phyloP scores from a whole-genome alignment of 2,113 vertebrate genomes.

The Microcebus tavaratra region DNA sequence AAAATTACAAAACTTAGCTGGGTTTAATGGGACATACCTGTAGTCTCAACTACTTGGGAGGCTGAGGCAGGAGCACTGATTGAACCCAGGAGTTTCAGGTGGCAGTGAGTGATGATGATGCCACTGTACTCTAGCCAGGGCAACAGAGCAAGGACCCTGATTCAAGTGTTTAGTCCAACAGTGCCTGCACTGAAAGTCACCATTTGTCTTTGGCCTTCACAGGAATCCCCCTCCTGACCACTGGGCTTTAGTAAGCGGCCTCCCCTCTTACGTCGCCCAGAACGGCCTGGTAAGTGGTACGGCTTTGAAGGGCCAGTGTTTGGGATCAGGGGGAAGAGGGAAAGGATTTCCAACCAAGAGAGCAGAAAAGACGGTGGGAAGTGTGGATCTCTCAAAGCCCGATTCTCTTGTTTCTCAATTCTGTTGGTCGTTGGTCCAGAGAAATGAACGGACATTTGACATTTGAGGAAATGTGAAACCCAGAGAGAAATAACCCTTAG shows the following conservation, averaged over 20 bases:
- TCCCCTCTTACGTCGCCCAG: constrained; percentile 97
- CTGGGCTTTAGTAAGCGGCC: constrained; percentile 94
- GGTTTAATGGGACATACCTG: too few relatives aligned
- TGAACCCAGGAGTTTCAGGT: too few relatives aligned
- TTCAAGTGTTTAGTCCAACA: not conserved
- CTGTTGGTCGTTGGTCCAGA: not conserved
- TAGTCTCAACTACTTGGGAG: too few relatives aligned
- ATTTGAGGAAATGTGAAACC: not conserved
- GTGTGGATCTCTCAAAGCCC: not conserved
- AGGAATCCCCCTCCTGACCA: constrained; percentile 94
- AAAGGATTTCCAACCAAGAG: not conserved
- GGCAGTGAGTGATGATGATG: too few relatives aligned
- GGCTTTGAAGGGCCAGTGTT: not conserved
- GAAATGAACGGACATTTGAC: not conserved
- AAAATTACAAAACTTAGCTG: too few relatives aligned
- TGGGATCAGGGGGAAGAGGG: not conserved
- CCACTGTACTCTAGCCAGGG: too few relatives aligned
- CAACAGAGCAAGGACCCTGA: not conserved
- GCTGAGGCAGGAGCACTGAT: too few relatives aligned
- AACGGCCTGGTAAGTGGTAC: constrained; percentile 93
- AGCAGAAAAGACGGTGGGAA: not conserved
- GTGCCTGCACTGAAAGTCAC: not conserved
- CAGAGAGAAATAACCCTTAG: not conserved
- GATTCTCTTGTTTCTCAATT: not conserved
- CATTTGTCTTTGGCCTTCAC: constrained; percentile 49